A percentile compares a stretch with the other conserved stretches of the same genome.
These are phyloP conservation scores for Limanda limanda DNA, from an alignment of 2,113 vertebrate species.

Conservation along the genomic window DNA sequence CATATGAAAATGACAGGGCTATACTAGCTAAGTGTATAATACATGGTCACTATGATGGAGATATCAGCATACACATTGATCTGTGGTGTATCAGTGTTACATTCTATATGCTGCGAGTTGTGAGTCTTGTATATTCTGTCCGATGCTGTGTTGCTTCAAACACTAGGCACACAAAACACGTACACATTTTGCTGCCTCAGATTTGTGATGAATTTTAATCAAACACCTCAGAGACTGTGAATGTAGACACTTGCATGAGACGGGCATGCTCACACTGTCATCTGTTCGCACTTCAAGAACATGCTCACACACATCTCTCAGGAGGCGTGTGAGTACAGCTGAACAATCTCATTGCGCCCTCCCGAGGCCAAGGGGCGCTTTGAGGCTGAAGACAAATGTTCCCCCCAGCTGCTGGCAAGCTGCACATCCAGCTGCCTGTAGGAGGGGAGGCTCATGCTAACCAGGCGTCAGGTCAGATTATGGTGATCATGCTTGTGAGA, in stretches of 20 bases:
- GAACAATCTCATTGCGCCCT: constrained; percentile 31
- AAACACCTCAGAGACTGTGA: not conserved
- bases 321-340: not conserved
- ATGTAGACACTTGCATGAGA: not conserved
- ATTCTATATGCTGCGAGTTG: too few relatives aligned
- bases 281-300: not conserved
- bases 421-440: constrained; percentile 85
- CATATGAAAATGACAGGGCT: too few relatives aligned
- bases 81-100: too few relatives aligned
- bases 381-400: constrained; percentile 15
- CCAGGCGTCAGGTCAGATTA: constrained; percentile 89
- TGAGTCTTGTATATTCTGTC: too few relatives aligned
- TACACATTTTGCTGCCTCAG: too few relatives aligned
- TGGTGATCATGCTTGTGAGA: constrained; percentile 86
- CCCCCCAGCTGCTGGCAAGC: constrained; percentile 61
- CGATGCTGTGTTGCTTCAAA: too few relatives aligned
- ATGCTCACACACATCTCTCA: not conserved
- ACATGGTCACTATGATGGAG: too few relatives aligned
- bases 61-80: too few relatives aligned
- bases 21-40: not conserved
- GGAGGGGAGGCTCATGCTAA: constrained; percentile 86
- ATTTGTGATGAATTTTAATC: too few relatives aligned
- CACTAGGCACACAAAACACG: too few relatives aligned
- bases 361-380: constrained; percentile 30
- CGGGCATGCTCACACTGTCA: not conserved